Evolutionary conservation across 2,797 vertebrate species (phyloP).

Genomic region (Rachycentron canadum): DNA sequence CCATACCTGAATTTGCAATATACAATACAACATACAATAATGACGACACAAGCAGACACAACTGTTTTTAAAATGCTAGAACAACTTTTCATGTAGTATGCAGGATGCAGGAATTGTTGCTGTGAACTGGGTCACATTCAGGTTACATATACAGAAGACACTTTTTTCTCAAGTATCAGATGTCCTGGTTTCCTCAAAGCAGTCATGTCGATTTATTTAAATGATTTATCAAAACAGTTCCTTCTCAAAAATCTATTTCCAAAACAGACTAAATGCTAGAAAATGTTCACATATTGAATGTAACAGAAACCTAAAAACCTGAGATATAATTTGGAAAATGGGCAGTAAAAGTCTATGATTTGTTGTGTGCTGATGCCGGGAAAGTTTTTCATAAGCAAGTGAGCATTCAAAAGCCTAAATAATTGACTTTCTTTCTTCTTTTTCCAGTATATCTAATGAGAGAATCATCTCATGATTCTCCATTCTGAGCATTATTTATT

Average conservation of each 20-base stretch:
- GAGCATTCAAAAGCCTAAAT: neutral
- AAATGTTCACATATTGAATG: neutral
- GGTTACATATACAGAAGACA: no score
- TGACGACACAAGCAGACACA: neutral
- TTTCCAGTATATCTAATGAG: neutral
- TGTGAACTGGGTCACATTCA: no score
- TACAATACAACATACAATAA: neutral
- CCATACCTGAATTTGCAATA: neutral
- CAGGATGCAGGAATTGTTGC: neutral
- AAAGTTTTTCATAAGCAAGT: neutral
- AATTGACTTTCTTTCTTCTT: neutral
- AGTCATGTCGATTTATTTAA: neutral
- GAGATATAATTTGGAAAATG: neutral
- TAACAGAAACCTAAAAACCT: neutral
- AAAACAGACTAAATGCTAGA: neutral
- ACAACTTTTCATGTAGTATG: neutral
- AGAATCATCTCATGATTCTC: neutral
- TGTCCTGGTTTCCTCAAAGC: neutral
- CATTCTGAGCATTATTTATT: neutral
- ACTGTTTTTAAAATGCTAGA: neutral
- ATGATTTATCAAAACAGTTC: neutral
- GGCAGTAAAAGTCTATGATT: neutral
- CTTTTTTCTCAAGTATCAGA: neutral
- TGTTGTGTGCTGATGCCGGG: neutral
- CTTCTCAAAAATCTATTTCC: neutral